Base-by-base conservation (phyloP, 2,888 invertebrate species). In the Chydorus sphaericus region DNA sequence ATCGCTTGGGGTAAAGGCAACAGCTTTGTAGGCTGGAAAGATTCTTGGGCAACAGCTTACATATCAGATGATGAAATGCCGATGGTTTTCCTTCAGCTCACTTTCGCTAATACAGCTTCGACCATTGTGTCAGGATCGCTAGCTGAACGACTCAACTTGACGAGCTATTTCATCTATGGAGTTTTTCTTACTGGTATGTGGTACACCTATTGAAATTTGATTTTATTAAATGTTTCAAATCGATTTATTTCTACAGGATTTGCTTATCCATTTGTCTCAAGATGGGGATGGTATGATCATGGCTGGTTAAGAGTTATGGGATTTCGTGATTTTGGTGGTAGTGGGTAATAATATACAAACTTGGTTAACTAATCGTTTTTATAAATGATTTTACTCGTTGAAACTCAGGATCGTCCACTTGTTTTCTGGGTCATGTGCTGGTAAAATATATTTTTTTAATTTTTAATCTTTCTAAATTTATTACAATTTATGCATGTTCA, bases 51-150 rank as follows among this genome's bases (percentile, higher is more conserved):
- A 5, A 26, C 48, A 14, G n/a, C n/a, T n/a, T n/a, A n/a, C n/a
- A n/a, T n/a, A n/a, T n/a, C n/a, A 18, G 14, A 26, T 48, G 48
- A 28, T 3, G 23, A 16, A 76, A 75, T n/a, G n/a, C n/a, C n/a
- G n/a, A n/a, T n/a, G n/a, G n/a, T n/a, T n/a, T n/a, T n/a, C n/a
- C n/a, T n/a, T 66, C 75, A 76, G 65, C 74, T 71, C 62, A 71
- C 73, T 18, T 76, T 76, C 61, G 76, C 76, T 1, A 75, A 75
- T 14, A 75, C 76, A 0, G 72, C 76, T 1, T 71, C 75, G 26
- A 77, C 76, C 29, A 75, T 76, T 54, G 70, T 75, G 8, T 73
- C 73, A 0, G 75, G 76, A 4, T 73, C 76, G 1, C 70, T 77
- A n/a, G n/a, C n/a, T n/a, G n/a, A n/a, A n/a, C n/a, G n/a, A n/a